These are phyloP conservation scores for Chrysaora quinquecirrha DNA, from an alignment of 30 jellyfish, hydroid and myxozoan species.

Conservation along the genomic window DNA sequence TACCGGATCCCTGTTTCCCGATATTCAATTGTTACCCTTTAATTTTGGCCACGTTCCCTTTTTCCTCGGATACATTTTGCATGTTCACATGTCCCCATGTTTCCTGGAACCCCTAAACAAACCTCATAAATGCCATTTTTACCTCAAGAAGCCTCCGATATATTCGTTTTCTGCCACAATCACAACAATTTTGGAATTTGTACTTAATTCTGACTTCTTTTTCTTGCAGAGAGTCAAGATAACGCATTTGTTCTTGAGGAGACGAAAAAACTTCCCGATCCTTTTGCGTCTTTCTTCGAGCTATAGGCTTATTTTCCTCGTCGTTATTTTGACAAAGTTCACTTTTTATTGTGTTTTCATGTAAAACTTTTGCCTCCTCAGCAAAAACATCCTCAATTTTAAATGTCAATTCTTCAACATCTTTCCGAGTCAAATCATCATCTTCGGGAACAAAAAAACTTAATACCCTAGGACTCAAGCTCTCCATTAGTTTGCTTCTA, in stretches of 20 bases:
- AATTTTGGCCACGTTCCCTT: no score
- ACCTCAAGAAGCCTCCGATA: slow-evolving; percentile 77
- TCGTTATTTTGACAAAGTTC: neutral
- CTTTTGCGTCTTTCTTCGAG: neutral
- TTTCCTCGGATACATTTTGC: no score
- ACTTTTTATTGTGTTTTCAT: neutral
- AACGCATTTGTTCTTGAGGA: slow-evolving; percentile 63
- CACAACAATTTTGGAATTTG: slow-evolving; percentile 53
- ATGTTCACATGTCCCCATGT: no score
- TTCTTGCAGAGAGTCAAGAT: slow-evolving; percentile 56
- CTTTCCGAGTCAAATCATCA: slow-evolving; percentile 69
- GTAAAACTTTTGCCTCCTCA: neutral
- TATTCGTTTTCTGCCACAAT: slow-evolving; percentile 34
- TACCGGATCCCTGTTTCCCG: no score
- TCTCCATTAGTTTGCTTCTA: slow-evolving; percentile 16
- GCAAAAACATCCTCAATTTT: slow-evolving; percentile 58
- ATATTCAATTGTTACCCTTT: no score
- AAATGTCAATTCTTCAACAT: slow-evolving; percentile 65
- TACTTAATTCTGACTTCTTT: slow-evolving; percentile 20
- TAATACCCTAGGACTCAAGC: slow-evolving; percentile 62
- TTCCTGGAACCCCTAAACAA: no score
- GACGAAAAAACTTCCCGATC: slow-evolving; percentile 19
- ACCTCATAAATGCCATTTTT: neutral
- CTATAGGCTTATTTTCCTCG: neutral
- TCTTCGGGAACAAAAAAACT: slow-evolving; percentile 71